Conservation (phyloP, 2,797 vertebrate species). For the Hapalemur alaotrensis region DNA sequence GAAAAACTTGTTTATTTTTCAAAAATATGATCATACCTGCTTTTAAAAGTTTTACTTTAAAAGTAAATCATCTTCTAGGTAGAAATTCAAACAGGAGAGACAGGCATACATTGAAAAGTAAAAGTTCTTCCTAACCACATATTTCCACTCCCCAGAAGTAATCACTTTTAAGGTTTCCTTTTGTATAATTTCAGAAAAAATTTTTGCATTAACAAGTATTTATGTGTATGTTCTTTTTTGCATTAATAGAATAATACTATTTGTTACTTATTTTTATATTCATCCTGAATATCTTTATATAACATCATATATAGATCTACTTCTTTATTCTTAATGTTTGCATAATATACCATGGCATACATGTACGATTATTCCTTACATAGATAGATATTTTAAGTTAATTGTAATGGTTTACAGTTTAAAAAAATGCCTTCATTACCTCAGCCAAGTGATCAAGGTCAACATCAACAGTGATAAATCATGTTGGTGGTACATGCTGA, state of each 20-base stretch:
- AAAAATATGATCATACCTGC: background rate
- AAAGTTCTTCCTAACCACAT: background rate
- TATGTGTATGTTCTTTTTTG: background rate
- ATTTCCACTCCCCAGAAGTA: background rate
- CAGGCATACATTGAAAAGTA: background rate
- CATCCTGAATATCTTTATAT: background rate
- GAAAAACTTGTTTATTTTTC: background rate
- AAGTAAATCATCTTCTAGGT: background rate
- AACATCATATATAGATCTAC: background rate
- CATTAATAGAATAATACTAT: background rate
- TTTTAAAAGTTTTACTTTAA: background rate
- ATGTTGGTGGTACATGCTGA: background rate
- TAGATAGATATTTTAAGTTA: background rate
- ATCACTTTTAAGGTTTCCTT: background rate
- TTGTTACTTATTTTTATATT: background rate
- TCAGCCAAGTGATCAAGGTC: background rate
- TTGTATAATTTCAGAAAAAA: background rate
- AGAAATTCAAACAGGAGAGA: background rate
- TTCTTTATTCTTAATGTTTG: background rate
- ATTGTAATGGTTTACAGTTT: background rate
- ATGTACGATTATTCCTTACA: background rate
- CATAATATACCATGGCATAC: background rate
- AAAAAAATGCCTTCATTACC: background rate
- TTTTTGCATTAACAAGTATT: background rate
- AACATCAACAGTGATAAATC: too few species aligned